Evolutionary conservation across 2,888 invertebrate species (phyloP).

Genomic region (Leucophenga maculata): DNA sequence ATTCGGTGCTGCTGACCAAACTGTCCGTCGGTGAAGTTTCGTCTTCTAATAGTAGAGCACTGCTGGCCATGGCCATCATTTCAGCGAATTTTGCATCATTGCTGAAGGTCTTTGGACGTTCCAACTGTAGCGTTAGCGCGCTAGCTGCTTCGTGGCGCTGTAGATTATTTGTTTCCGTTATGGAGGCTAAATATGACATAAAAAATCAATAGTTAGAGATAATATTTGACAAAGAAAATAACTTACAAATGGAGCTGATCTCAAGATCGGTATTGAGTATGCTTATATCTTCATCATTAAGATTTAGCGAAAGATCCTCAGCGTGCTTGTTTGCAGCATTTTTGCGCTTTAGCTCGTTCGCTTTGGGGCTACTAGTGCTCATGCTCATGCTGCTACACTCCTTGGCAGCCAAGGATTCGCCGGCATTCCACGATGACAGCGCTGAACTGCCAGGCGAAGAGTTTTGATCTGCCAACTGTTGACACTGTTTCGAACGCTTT

Average conservation of each 20-base stretch:
- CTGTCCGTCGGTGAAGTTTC: constrained; percentile 89
- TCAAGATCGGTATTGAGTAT: constrained; percentile 64
- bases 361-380: constrained; percentile 73
- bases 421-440: constrained; percentile 73
- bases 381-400: constrained; percentile 75
- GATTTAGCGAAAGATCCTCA: constrained; percentile 57
- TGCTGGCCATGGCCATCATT: constrained; percentile 79
- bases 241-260: constrained; percentile 68
- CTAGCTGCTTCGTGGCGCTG: background rate
- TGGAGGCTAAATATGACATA: constrained; percentile 43
- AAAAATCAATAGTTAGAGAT: background rate
- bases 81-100: constrained; percentile 78
- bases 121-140: constrained; percentile 32
- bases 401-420: constrained; percentile 78
- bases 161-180: constrained; percentile 49
- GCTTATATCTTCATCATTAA: constrained; percentile 62
- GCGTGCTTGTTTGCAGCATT: constrained; percentile 37
- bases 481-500: constrained; percentile 66
- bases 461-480: constrained; percentile 60
- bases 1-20: constrained; percentile 75
- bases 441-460: constrained; percentile 67
- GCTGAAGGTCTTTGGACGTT: constrained; percentile 65
- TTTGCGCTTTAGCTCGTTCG: constrained; percentile 49
- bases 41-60: constrained; percentile 82
- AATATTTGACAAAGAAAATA: background rate